Evolutionary conservation across 1,140 invertebrate genomes (phyloP).

Genomic region (Phocides pigmalion): DNA sequence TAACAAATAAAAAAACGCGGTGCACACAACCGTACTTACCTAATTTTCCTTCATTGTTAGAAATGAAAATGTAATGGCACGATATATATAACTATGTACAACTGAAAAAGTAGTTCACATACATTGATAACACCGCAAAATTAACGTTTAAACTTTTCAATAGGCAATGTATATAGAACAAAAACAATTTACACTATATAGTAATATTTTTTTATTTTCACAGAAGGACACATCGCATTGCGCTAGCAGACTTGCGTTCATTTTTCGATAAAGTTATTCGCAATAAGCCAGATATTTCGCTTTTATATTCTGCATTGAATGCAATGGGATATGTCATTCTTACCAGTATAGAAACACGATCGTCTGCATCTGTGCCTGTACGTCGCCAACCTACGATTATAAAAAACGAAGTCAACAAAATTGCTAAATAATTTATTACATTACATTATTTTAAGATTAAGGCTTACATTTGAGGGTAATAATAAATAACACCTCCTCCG

Average conservation of each 20-base stretch:
- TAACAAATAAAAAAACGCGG: constrained; percentile 22
- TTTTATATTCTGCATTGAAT: constrained; percentile 36
- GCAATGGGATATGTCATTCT: constrained; percentile 67
- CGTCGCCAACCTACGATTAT: constrained; percentile 31
- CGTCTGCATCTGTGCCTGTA: neutral
- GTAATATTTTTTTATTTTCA: no score
- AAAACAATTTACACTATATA: no score
- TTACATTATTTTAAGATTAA: no score
- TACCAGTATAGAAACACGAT: constrained; percentile 32
- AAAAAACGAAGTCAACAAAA: constrained; percentile 39
- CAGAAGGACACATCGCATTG: constrained; percentile 69
- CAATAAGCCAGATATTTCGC: constrained; percentile 44
- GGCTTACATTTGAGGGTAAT: neutral
- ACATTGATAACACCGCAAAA: no score
- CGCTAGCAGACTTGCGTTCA: constrained; percentile 40
- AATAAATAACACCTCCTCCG: constrained; percentile 12
- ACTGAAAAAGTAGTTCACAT: no score
- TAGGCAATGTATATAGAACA: no score
- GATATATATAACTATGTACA: neutral
- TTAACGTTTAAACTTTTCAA: no score
- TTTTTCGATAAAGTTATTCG: constrained; percentile 45
- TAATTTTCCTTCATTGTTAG: neutral
- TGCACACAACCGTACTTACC: neutral
- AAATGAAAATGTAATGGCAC: neutral
- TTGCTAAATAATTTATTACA: constrained; percentile 30